A percentile compares a stretch with the other conserved stretches of the same genome.
Conservation (phyloP, 1,140 invertebrate genomes). For the Rhagoletis pomonella region DNA sequence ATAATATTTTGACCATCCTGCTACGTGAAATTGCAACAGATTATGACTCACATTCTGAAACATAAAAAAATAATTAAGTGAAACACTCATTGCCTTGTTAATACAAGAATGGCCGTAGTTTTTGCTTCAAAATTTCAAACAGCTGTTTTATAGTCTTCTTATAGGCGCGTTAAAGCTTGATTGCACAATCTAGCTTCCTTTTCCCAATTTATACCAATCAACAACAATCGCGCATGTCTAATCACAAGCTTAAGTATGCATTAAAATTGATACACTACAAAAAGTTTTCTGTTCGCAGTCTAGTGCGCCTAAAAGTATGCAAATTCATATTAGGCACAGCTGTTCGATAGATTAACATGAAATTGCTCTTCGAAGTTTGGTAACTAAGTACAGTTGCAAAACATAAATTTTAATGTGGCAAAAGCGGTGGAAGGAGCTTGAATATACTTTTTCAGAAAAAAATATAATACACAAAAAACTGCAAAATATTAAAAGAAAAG, state of each 20-base stretch:
- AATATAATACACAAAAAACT: background rate
- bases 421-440: too few relatives aligned
- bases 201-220: background rate
- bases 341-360: constrained; percentile 36
- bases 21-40: too few relatives aligned
- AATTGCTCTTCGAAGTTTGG: constrained; percentile 26
- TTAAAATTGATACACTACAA: background rate
- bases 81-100: too few relatives aligned
- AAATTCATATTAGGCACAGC: constrained; percentile 25
- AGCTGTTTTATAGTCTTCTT: background rate
- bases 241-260: background rate
- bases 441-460: too few relatives aligned
- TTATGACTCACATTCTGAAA: too few relatives aligned
- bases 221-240: background rate
- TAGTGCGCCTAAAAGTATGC: constrained; percentile 28
- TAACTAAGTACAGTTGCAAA: background rate
- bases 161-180: background rate
- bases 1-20: too few relatives aligned
- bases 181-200: background rate
- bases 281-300: background rate
- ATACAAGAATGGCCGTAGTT: too few relatives aligned
- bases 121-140: too few relatives aligned
- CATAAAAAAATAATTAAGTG: too few relatives aligned
- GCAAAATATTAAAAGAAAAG: background rate
- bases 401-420: background rate